Evolutionary conservation across 2,113 vertebrate genomes (phyloP).

Genomic region (Saccopteryx bilineata): DNA sequence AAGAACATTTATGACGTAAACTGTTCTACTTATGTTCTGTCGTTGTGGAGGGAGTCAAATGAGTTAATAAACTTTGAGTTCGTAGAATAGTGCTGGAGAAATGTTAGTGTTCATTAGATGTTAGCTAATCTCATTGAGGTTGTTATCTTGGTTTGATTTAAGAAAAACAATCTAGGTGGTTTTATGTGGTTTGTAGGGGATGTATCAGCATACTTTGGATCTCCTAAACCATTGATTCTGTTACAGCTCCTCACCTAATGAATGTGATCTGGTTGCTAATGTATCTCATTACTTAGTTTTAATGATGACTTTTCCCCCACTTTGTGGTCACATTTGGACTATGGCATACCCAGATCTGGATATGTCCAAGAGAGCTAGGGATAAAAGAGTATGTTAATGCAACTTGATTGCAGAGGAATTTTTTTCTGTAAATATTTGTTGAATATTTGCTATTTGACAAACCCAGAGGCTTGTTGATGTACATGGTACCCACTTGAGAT

Average conservation of each 20-base stretch:
- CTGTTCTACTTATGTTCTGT: neutral
- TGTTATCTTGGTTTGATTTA: neutral
- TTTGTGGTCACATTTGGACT: neutral
- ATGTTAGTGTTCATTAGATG: neutral
- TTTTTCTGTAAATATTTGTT: neutral
- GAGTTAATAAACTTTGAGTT: neutral
- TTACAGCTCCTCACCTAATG: neutral
- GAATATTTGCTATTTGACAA: neutral
- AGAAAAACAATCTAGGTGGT: neutral
- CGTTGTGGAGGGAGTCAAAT: neutral
- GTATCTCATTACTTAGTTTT: neutral
- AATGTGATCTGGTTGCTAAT: neutral
- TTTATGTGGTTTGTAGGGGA: neutral
- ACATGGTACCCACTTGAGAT: neutral
- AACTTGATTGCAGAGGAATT: neutral
- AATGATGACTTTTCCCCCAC: neutral
- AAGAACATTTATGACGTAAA: neutral
- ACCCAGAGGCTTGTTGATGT: neutral
- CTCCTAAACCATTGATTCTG: neutral
- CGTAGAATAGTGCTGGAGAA: neutral
- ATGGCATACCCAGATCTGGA: neutral
- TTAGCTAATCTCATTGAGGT: neutral
- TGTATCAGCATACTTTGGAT: neutral
- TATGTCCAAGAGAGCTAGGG: neutral
- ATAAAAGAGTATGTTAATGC: neutral